Conservation (phyloP, 2,113 vertebrate species). For the Chaenogobius annularis region DNA sequence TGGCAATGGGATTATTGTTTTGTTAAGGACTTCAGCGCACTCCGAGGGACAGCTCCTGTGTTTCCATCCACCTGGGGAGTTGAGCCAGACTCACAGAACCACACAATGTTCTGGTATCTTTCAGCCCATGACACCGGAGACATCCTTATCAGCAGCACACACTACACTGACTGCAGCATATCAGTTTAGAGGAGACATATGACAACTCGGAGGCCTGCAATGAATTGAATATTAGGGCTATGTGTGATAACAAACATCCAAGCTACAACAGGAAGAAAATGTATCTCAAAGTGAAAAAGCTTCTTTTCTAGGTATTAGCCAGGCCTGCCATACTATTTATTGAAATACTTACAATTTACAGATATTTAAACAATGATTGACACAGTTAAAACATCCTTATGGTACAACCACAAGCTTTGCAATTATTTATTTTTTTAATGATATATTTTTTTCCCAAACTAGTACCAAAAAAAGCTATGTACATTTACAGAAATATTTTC, state of each 20-base stretch:
- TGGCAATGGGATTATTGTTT: conserved; percentile 12
- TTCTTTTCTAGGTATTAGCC: background rate
- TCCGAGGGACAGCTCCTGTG: conserved; percentile 3
- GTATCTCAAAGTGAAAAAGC: conserved; percentile 2
- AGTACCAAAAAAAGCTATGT: too few relatives aligned
- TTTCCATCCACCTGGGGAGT: conserved; percentile 29
- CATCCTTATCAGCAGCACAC: conserved; percentile 60
- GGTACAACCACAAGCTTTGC: too few relatives aligned
- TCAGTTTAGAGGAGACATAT: conserved; percentile 54
- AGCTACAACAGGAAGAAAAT: conserved; percentile 30
- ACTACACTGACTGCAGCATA: conserved; percentile 49
- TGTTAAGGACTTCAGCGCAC: conserved; percentile 16
- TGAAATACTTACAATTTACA: too few relatives aligned
- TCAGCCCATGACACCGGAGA: conserved; percentile 46
- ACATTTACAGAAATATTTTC: background rate
- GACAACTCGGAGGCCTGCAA: conserved; percentile 41
- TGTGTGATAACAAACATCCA: conserved; percentile 52
- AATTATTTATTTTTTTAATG: too few relatives aligned
- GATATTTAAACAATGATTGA: background rate
- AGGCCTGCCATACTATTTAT: background rate
- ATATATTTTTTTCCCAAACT: too few relatives aligned
- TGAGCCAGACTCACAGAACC: conserved; percentile 36
- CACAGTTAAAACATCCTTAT: background rate
- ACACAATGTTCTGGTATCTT: conserved; percentile 44
- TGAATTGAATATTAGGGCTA: conserved; percentile 41